Evolutionary conservation across 2,888 invertebrate genomes (phyloP), one percentile per base, ranked within the genome.

Genomic region (Clivina fossor): DNA sequence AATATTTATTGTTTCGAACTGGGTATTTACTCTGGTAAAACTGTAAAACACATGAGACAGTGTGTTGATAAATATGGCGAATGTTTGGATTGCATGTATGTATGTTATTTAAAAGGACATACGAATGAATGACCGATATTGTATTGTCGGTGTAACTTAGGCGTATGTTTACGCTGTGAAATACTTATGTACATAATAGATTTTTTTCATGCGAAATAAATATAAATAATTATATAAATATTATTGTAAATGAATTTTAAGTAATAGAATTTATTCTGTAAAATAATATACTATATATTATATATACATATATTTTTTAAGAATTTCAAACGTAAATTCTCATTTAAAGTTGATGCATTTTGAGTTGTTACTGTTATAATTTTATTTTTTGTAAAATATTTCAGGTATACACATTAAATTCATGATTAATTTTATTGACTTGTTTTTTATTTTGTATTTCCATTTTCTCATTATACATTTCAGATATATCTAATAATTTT

Each of bases 301-400:
- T 43, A 30, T 35, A n/a, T 44, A 53, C 44, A 43, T 51, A 51
- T 53, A 43, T 51, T 51, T 43, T 51, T 51, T 51, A 41, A 50
- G 43, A 41, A 43, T 51, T 51, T 43, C 24, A 41, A 51, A 32
- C 51, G 33, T 51, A 51, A 51, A 51, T 41, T 48, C 20, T 51
- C 51, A 51, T 41, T 51, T 41, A 24, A 40, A 40, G n/a, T n/a
- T n/a, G n/a, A 26, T 49, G 51, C 51, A 51, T 51, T 53, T 43
- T 44, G 44, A 53, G 43, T 53, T 53, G 24, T 44, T 44, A 53
- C 44, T 53, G 35, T 53, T 53, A 33, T 41, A 51, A 51, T 51
- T 51, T 51, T 33, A 49, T 49, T 53, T 51, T 53, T 53, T 53
- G 43, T 43, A 44, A 53, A 53, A 24, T 43, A 44, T 35, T 35